phyloP scores from a whole-genome alignment of 2,797 vertebrate species.

The Mus caroli region DNA sequence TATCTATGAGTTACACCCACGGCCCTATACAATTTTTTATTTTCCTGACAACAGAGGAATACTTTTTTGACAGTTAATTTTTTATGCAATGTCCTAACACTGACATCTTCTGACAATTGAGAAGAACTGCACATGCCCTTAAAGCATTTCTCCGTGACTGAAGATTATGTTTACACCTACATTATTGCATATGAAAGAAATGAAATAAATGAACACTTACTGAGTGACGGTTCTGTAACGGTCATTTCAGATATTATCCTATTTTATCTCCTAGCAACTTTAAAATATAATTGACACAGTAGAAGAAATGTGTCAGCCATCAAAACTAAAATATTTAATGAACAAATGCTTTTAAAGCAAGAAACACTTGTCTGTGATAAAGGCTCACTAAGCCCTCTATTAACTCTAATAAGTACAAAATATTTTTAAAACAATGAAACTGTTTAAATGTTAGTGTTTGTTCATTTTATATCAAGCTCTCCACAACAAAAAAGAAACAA shows the following conservation, averaged over 20 bases:
- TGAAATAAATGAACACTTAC: constrained; percentile 45
- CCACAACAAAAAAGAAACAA: constrained; percentile 23
- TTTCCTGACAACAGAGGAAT: constrained; percentile 28
- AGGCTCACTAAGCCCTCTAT: background rate
- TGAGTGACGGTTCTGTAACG: constrained; percentile 21
- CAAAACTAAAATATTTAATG: constrained; percentile 35
- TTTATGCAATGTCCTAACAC: constrained; percentile 67
- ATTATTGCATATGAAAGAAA: constrained; percentile 49
- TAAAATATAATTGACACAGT: constrained; percentile 51
- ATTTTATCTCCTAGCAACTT: constrained; percentile 44
- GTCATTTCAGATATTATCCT: constrained; percentile 25
- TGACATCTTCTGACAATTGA: constrained; percentile 86
- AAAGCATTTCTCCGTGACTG: background rate
- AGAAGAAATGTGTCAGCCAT: constrained; percentile 12
- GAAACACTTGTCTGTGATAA: background rate
- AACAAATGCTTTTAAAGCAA: constrained; percentile 62
- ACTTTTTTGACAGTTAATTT: background rate
- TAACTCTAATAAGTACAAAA: constrained; percentile 45
- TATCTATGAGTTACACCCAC: background rate
- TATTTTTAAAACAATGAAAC: constrained; percentile 21
- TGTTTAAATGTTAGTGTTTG: constrained; percentile 36
- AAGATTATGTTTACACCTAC: constrained; percentile 13
- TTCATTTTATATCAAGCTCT: constrained; percentile 35
- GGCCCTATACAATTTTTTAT: constrained; percentile 8
- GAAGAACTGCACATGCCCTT: constrained; percentile 75